Evolutionary conservation across 2,888 invertebrate genomes (phyloP), one percentile per base, ranked within the genome.

Genomic region (Smittia sp.): DNA sequence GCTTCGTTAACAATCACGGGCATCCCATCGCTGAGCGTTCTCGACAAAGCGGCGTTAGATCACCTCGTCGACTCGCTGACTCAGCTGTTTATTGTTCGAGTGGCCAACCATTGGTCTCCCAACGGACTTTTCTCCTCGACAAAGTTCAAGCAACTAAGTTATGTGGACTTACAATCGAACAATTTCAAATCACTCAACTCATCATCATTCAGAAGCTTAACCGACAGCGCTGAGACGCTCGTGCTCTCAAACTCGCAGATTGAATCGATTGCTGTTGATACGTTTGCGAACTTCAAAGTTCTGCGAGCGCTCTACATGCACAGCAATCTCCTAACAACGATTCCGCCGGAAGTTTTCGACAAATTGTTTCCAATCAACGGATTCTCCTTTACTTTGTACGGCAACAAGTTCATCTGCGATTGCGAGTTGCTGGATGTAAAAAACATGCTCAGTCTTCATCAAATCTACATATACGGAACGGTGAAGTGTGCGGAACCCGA

Each of bases 331-430:
- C 18, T 69, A 4, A 27, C 1, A 18, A 15, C 69, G 4, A 54
- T 69, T 11, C 13, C 25, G 1, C 11, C 6, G 0, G 25, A 15
- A 3, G 0, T 20, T 1, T 69, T 69, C 24, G 22, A 69, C 9
- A 52, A 24, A 11, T 20, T 54, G 3, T 27, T 25, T 1, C 41
- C 7, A 9, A 13, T 7, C 7, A 1, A 11, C 7, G 27, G 25
- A 32, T 11, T 69, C 7, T 1, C n/a, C 6, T 11, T 69, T 0
- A 15, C 13, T 2, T 18, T 69, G 0, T 25, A 15, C 18, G 1
- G 9, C 18, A 74, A 74, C 68, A 1, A 3, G 11, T 74, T 67
- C 62, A 1, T 62, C 27, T 74, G 74, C 18, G 32, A 63, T 18
- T 62, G 39, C 38, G 18, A 62, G 1, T 41, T 73, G 22, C 1